Evolutionary conservation across 2,888 invertebrate genomes (phyloP), one percentile per base, ranked within the genome.

Genomic region (Sphinx pinastri): DNA sequence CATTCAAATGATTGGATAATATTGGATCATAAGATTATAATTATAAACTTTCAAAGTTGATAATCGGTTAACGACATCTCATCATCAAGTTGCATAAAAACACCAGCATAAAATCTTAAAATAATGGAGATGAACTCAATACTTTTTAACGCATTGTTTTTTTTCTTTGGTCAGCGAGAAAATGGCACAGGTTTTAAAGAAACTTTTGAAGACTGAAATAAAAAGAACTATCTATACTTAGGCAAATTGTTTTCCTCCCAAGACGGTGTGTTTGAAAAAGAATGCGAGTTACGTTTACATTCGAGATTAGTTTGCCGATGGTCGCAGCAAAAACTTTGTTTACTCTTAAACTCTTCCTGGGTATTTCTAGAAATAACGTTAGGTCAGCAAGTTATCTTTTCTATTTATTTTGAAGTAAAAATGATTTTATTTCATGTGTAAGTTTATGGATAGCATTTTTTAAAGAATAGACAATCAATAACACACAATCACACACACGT

Each of bases 231-330:
- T 49, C 49, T 63, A 47, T 49, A 63, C 63, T 63, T 49, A 63
- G 49, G 63, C 13, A 63, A 63, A 63, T 63, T 63, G 63, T 63
- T 63, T 63, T 63, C 47, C 13, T 47, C 63, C 16, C 49, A 49
- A 19, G 63, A 49, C 49, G 5, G 31, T 38, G 63, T 63, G 55
- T 55, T 19, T 55, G 55, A 19, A 49, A 19, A 63, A 63, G 63
- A 49, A 63, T 49, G 47, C 47, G 49, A 63, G 13, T 47, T 49
- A 63, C 47, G 19, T 63, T 25, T 63, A 49, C 13, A 49, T 47
- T 63, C 19, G 0, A 49, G 63, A 63, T 63, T 63, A 63, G 63
- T 63, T 63, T 11, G 47, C 16, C 19, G 49, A 49, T 49, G 49
- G 63, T 16, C 47, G 8, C 60, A 47, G 47, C 63, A 63, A 63